Percentiles rank a stretch among this genome's conserved stretches.
Conservation (phyloP, 1,140 invertebrate species). For the Apis dorsata region DNA sequence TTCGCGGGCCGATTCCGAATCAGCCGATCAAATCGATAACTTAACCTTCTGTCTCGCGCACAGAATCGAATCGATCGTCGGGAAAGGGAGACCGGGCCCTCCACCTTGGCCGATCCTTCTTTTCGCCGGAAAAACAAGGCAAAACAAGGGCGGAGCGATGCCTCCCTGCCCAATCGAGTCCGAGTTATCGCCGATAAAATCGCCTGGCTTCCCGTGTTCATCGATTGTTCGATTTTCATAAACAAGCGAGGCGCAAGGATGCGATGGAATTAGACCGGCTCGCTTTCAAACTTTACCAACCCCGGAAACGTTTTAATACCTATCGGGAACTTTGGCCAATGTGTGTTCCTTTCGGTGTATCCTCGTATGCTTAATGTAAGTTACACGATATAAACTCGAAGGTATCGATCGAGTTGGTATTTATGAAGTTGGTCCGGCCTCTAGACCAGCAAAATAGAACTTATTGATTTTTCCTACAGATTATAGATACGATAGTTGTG, state of each 20-base stretch:
- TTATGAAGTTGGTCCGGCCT: neutral
- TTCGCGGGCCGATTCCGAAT: slow-evolving; percentile 15
- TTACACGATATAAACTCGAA: neutral
- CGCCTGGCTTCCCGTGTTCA: neutral
- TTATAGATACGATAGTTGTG: neutral
- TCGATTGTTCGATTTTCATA: slow-evolving; percentile 30
- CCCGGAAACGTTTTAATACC: slow-evolving; percentile 11
- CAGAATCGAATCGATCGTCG: slow-evolving; percentile 36
- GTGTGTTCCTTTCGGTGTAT: neutral
- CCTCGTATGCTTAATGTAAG: neutral
- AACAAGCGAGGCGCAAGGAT: neutral
- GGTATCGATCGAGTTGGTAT: neutral
- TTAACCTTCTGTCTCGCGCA: slow-evolving; percentile 36
- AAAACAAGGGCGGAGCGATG: neutral
- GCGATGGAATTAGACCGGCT: neutral
- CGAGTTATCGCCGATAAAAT: slow-evolving; percentile 22
- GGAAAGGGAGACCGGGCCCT: neutral
- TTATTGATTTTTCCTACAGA: neutral
- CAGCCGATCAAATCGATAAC: slow-evolving; percentile 39
- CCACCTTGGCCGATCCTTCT: slow-evolving; percentile 1
- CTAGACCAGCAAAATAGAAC: neutral
- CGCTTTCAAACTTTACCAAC: neutral
- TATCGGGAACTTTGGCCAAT: neutral
- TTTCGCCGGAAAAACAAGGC: neutral
- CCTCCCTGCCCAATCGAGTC: slow-evolving; percentile 17